These are phyloP conservation scores for Hippopotamus amphibius DNA, from an alignment of 2,113 vertebrate species.

Conservation along the genomic window DNA sequence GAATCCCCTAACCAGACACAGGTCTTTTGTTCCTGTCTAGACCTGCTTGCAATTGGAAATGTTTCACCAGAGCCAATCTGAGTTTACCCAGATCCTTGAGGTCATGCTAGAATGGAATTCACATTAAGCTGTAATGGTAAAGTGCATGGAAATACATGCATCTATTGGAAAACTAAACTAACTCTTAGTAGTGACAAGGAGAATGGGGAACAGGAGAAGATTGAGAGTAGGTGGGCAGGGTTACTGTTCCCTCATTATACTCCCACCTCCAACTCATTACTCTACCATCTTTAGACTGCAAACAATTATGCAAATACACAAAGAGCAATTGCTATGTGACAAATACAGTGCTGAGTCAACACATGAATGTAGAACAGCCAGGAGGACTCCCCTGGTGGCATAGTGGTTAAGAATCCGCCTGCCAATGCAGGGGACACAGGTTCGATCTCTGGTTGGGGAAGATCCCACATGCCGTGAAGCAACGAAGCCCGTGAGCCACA, in stretches of 20 bases:
- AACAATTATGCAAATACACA: background rate
- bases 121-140: background rate
- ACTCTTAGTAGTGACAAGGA: background rate
- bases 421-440: too few species aligned
- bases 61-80: background rate
- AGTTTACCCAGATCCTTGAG: background rate
- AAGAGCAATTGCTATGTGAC: background rate
- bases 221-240: background rate
- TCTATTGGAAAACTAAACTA: constrained; percentile 12
- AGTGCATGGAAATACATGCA: background rate
- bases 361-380: background rate
- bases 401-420: too few species aligned
- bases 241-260: background rate
- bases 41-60: background rate
- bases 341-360: background rate
- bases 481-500: too few species aligned
- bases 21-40: background rate
- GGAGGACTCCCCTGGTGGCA: background rate
- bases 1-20: background rate
- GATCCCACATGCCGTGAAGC: too few species aligned
- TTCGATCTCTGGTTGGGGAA: too few species aligned
- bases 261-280: background rate
- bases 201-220: background rate
- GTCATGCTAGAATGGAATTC: background rate
- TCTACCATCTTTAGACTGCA: background rate